These are phyloP conservation scores for Ylistrum balloti DNA, from an alignment of 1,140 invertebrate species.

Conservation along the genomic window DNA sequence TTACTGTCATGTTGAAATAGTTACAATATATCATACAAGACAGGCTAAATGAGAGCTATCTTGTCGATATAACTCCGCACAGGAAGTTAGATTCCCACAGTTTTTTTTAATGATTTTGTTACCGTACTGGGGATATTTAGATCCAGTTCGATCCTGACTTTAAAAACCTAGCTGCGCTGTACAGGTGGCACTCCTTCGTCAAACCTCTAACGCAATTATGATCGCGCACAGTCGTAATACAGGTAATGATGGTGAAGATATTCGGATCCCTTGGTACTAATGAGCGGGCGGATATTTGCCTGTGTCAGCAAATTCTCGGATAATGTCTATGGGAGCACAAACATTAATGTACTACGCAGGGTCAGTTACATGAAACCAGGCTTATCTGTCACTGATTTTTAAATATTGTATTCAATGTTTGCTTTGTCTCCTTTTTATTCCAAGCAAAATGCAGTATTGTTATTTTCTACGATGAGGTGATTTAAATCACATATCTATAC, in stretches of 20 bases:
- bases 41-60: too few relatives aligned
- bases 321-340: neutral
- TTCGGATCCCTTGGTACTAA: neutral
- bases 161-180: neutral
- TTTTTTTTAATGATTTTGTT: neutral
- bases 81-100: neutral
- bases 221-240: neutral
- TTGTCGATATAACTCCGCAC: neutral
- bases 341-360: neutral
- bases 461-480: too few relatives aligned
- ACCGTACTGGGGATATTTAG: neutral
- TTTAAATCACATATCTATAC: too few relatives aligned
- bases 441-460: neutral
- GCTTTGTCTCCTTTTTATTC: neutral
- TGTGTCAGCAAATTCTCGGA: constrained; percentile 8
- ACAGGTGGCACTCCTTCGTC: neutral
- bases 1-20: too few relatives aligned
- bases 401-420: neutral
- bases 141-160: neutral
- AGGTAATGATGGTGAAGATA: neutral
- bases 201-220: neutral
- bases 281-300: neutral
- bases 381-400: neutral
- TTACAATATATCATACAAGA: too few relatives aligned
- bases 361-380: neutral